Evolutionary conservation across 2,888 invertebrate genomes (phyloP).

Genomic region (Phortica okadai): DNA sequence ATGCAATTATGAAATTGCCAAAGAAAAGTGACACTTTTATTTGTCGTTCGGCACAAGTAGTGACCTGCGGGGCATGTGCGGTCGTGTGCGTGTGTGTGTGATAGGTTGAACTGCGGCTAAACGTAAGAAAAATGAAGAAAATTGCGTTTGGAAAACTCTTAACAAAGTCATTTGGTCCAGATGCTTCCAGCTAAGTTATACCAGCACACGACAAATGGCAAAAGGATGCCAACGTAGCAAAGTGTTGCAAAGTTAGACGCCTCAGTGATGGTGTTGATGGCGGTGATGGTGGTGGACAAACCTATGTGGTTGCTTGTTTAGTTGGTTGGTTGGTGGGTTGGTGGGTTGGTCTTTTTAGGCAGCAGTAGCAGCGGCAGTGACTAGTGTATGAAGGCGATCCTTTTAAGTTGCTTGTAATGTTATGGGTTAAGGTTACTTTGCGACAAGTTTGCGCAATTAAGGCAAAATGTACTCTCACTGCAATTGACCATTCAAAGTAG

Average conservation of each 20-base stretch:
- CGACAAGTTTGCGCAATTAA: conserved; percentile 49
- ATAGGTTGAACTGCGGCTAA: conserved; percentile 27
- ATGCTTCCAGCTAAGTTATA: conserved; percentile 65
- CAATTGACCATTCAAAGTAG: conserved; percentile 14
- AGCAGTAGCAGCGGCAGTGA: background rate
- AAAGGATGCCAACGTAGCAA: background rate
- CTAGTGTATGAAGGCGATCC: background rate
- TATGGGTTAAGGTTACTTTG: conserved; percentile 57
- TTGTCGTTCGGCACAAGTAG: conserved; percentile 46
- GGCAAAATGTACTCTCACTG: conserved; percentile 48
- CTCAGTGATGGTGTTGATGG: no score
- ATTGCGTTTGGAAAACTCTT: conserved; percentile 69
- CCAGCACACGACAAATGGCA: conserved; percentile 19
- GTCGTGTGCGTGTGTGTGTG: background rate
- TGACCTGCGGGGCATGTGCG: conserved; percentile 18
- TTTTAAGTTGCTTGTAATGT: background rate
- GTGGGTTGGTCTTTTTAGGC: conserved; percentile 30
- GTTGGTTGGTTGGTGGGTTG: conserved; percentile 1
- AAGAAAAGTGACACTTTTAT: conserved; percentile 71
- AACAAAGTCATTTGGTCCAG: conserved; percentile 69
- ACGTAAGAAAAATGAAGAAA: conserved; percentile 58
- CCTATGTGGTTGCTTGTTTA: conserved; percentile 59
- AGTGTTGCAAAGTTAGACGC: no score
- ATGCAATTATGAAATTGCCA: conserved; percentile 71
- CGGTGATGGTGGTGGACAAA: conserved; percentile 10